These are phyloP conservation scores for Gnathonemus longibarbis DNA, from an alignment of 2,113 vertebrate genomes.

Conservation along the genomic window DNA sequence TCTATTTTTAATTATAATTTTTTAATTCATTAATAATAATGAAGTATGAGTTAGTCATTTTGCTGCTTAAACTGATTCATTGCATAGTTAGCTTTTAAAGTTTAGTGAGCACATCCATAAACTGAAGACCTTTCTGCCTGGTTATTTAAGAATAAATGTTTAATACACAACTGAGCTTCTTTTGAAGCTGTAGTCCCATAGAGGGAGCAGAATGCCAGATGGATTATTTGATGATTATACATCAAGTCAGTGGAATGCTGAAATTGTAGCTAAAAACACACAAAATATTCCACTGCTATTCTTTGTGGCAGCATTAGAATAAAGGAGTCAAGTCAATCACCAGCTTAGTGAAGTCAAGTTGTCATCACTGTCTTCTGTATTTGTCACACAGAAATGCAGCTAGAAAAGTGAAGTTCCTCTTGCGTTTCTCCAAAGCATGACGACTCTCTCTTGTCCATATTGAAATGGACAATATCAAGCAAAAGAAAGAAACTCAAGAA, in stretches of 20 bases:
- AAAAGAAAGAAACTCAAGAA: background rate
- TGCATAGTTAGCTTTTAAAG: background rate
- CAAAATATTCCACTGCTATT: background rate
- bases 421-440: background rate
- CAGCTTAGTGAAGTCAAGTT: background rate
- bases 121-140: background rate
- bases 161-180: background rate
- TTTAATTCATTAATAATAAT: background rate
- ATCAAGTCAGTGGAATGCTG: background rate
- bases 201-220: background rate
- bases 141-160: background rate
- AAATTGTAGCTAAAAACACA: background rate
- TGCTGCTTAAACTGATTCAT: background rate
- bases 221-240: background rate
- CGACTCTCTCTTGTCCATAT: slow-evolving; percentile 1
- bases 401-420: background rate
- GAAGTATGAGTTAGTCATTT: background rate
- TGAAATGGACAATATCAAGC: background rate
- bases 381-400: background rate
- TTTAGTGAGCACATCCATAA: background rate
- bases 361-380: background rate
- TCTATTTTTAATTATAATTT: background rate
- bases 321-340: background rate
- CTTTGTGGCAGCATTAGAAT: background rate
- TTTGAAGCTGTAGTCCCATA: background rate